Evolutionary conservation across 1,140 invertebrate genomes (phyloP).

Genomic region (Phymorhynchus buccinoides): DNA sequence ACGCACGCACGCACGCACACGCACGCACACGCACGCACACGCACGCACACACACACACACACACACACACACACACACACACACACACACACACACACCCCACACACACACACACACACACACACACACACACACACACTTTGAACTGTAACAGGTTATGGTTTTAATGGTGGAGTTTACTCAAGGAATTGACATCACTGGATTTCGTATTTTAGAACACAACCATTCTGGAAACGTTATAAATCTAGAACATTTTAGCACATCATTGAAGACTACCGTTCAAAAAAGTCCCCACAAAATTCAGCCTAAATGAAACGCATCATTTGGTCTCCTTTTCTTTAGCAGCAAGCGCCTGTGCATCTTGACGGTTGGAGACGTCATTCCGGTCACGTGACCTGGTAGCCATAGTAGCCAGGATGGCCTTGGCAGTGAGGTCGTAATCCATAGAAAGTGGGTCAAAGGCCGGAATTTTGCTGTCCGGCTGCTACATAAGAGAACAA

Average conservation of each 20-base stretch:
- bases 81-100: background rate
- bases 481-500: background rate
- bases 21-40: slow-evolving; percentile 8
- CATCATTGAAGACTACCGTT: too few species aligned
- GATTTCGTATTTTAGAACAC: too few species aligned
- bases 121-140: too few species aligned
- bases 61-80: background rate
- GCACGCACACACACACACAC: slow-evolving; percentile 4
- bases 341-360: background rate
- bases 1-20: background rate
- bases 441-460: background rate
- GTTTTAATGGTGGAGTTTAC: too few species aligned
- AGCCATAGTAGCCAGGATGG: background rate
- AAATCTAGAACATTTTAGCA: too few species aligned
- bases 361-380: slow-evolving; percentile 3
- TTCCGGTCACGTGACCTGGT: slow-evolving; percentile 13
- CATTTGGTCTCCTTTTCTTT: background rate
- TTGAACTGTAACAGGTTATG: too few species aligned
- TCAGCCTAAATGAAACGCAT: too few species aligned
- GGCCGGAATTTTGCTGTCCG: background rate
- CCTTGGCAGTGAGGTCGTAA: slow-evolving; percentile 1
- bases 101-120: too few species aligned
- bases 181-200: too few species aligned
- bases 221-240: too few species aligned
- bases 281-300: too few species aligned